These are phyloP conservation scores for Siniperca knerii DNA, from an alignment of 2,113 vertebrate genomes.

Conservation along the genomic window DNA sequence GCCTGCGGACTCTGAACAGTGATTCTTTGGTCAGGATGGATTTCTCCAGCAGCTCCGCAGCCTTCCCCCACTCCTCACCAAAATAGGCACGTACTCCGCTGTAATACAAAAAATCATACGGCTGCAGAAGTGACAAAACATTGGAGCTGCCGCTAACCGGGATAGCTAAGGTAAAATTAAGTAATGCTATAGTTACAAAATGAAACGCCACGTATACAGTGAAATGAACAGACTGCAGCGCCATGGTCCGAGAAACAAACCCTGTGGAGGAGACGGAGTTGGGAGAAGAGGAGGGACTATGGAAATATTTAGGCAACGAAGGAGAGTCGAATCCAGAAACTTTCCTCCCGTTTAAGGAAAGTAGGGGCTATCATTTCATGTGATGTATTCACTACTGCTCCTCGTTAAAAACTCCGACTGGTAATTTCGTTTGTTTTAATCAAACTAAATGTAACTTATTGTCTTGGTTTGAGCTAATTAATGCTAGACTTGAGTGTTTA, in stretches of 20 bases:
- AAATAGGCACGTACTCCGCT: constrained; percentile 91
- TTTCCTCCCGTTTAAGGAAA: constrained; percentile 16
- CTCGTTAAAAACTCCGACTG: not conserved
- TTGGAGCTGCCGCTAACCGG: constrained; percentile 20
- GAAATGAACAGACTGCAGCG: constrained; percentile 53
- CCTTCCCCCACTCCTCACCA: constrained; percentile 87
- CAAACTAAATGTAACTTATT: not conserved
- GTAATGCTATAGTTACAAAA: constrained; percentile 15
- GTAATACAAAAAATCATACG: constrained; percentile 90
- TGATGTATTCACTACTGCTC: no score
- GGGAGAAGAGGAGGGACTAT: constrained; percentile 58
- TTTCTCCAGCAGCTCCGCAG: constrained; percentile 90
- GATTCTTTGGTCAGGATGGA: constrained; percentile 84
- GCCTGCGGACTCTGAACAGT: constrained; percentile 79
- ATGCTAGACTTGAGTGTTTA: not conserved
- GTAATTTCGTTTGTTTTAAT: not conserved
- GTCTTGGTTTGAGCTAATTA: not conserved
- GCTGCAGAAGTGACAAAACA: constrained; percentile 66
- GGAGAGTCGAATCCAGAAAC: constrained; percentile 18
- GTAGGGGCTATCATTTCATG: not conserved
- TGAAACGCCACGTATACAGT: constrained; percentile 85
- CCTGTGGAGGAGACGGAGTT: constrained; percentile 28
- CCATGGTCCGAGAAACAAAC: constrained; percentile 72
- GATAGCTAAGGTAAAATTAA: not conserved
- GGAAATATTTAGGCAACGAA: constrained; percentile 23